Percentiles rank a stretch among this genome's conserved stretches.
phyloP scores from a whole-genome alignment of 2,113 vertebrate species.

The Arizona elegans region DNA sequence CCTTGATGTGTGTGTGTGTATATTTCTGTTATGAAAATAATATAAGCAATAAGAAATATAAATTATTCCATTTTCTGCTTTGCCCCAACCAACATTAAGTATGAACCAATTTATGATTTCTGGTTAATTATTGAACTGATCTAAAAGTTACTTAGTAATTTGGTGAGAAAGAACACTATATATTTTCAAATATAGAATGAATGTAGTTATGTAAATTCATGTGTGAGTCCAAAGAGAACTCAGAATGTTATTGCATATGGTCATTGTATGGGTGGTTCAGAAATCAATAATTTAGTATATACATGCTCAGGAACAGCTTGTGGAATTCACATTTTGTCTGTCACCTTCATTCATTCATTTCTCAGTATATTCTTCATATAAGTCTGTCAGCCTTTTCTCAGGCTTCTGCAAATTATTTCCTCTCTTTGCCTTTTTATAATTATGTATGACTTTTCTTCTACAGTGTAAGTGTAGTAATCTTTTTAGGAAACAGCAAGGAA shows the following conservation, averaged over 20 bases:
- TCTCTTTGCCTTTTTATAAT: background rate
- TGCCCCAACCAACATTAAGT: too few relatives aligned
- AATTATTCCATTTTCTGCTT: background rate
- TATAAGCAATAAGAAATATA: background rate
- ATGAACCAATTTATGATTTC: background rate
- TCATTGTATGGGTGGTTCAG: background rate
- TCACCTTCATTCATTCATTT: background rate
- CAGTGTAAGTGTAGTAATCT: background rate
- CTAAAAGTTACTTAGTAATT: background rate
- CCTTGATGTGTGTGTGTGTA: rapidly evolving
- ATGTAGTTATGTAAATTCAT: background rate
- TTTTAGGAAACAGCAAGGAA: slow-evolving; percentile 23
- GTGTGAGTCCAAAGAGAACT: background rate
- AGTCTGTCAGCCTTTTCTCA: background rate
- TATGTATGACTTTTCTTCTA: background rate
- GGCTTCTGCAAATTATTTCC: background rate
- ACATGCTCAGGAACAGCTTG: background rate
- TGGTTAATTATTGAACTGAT: background rate
- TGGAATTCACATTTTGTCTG: background rate
- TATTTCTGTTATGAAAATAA: background rate
- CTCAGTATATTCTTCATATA: background rate
- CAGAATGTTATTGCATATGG: background rate
- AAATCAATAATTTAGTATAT: background rate
- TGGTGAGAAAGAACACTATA: background rate
- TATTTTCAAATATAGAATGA: background rate